Evolutionary conservation across 2,888 invertebrate genomes (phyloP).

Genomic region (Bellardia bayeri): DNA sequence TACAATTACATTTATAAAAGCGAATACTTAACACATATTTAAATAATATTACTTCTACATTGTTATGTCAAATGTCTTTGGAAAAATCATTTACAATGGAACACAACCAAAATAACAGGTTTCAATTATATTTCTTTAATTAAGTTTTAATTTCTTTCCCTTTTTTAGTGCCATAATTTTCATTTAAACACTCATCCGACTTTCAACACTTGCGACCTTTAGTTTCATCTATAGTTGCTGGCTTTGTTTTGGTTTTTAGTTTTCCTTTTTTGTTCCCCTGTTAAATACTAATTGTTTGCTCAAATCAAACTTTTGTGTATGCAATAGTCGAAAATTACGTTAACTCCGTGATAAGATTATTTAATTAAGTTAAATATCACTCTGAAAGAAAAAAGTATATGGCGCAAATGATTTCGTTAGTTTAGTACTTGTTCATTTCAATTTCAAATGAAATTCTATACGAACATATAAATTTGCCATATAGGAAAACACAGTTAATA

Average conservation of each 20-base stretch:
- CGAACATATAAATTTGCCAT: slow-evolving; percentile 13
- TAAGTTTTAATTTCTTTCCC: neutral
- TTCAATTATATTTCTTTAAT: neutral
- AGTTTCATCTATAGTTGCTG: neutral
- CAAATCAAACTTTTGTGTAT: slow-evolving; percentile 49
- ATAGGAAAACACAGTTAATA: neutral
- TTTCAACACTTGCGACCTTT: slow-evolving; percentile 6
- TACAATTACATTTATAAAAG: no score
- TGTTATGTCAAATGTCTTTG: no score
- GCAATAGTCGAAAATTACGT: slow-evolving; percentile 39
- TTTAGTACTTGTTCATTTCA: slow-evolving; percentile 47
- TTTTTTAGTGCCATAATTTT: neutral
- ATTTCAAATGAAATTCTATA: slow-evolving; percentile 36
- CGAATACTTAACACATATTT: no score
- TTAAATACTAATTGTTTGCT: slow-evolving; percentile 61
- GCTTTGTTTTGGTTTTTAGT: neutral
- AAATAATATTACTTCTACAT: no score
- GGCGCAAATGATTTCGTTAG: slow-evolving; percentile 62
- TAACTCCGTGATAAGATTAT: slow-evolving; percentile 65
- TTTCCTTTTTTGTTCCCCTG: neutral
- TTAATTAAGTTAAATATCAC: slow-evolving; percentile 64
- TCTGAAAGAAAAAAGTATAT: slow-evolving; percentile 25
- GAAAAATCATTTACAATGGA: no score
- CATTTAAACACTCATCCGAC: slow-evolving; percentile 5
- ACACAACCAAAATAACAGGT: neutral